These are phyloP conservation scores for Drosophila anceps DNA, from an alignment of 2,888 invertebrate genomes.

Conservation along the genomic window DNA sequence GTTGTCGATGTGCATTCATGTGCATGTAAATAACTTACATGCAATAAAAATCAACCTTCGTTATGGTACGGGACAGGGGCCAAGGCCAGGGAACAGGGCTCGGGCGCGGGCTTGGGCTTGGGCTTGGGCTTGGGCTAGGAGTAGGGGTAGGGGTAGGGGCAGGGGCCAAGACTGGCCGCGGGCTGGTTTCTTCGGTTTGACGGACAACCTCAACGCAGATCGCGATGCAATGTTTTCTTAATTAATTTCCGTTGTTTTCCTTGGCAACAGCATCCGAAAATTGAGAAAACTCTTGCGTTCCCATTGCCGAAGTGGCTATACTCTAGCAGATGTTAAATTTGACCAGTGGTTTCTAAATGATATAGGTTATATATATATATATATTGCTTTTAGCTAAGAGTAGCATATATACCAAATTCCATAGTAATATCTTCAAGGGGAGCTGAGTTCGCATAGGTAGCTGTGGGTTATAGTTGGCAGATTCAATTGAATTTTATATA, in stretches of 20 bases:
- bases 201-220: slow-evolving; percentile 54
- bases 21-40: slow-evolving; percentile 62
- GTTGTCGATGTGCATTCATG: slow-evolving; percentile 31
- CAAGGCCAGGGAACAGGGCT: slow-evolving; percentile 2
- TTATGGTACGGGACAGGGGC: slow-evolving; percentile 40
- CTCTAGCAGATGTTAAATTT: neutral
- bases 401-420: neutral
- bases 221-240: slow-evolving; percentile 60
- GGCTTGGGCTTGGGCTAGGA: slow-evolving; percentile 5
- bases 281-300: neutral
- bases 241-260: slow-evolving; percentile 60
- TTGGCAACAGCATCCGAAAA: slow-evolving; percentile 16
- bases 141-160: neutral
- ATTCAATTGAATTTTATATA: neutral
- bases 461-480: neutral
- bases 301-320: neutral
- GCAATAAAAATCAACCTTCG: slow-evolving; percentile 65
- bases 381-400: neutral
- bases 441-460: neutral
- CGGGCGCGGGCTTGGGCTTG: neutral
- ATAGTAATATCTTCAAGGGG: neutral
- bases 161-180: slow-evolving; percentile 32
- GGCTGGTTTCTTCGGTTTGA: slow-evolving; percentile 46
- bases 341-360: neutral
- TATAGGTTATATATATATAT: neutral